Evolutionary conservation across 2,888 invertebrate genomes (phyloP).

Genomic region (Tribolium freemani): DNA sequence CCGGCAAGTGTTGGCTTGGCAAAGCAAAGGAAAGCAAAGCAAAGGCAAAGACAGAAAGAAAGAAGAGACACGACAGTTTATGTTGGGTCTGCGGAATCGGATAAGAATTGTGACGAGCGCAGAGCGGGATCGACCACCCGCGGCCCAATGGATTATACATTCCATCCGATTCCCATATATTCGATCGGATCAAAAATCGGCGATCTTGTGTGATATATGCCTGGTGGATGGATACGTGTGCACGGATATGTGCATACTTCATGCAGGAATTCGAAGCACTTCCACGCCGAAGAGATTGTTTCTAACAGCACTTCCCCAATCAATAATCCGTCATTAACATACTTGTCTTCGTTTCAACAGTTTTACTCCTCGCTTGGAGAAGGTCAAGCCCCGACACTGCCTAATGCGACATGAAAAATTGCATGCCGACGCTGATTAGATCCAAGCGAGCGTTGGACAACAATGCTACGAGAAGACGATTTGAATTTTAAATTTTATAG

Average conservation of each 20-base stretch:
- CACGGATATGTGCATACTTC: conserved; percentile 50
- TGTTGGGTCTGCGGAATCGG: conserved; percentile 20
- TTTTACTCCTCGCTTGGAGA: conserved; percentile 28
- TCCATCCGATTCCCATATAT: conserved; percentile 57
- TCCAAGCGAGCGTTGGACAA: conserved; percentile 29
- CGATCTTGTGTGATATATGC: conserved; percentile 53
- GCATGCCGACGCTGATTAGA: conserved; percentile 39
- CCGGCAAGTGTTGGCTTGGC: neutral
- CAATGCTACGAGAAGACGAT: conserved; percentile 35
- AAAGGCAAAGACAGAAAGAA: neutral
- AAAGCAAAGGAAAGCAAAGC: conserved; percentile 3
- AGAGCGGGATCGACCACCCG: conserved; percentile 53
- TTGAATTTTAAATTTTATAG: conserved; percentile 39
- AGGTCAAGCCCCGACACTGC: conserved; percentile 33
- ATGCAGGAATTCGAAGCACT: conserved; percentile 52
- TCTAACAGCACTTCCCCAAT: conserved; percentile 40
- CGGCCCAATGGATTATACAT: conserved; percentile 54
- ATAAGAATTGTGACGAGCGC: conserved; percentile 36
- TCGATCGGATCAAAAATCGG: conserved; percentile 54
- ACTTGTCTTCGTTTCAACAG: conserved; percentile 36
- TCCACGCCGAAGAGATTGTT: conserved; percentile 41
- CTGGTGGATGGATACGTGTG: conserved; percentile 45
- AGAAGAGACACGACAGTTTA: conserved; percentile 22
- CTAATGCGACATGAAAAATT: conserved; percentile 40
- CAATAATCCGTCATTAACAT: conserved; percentile 41